Percentiles rank a stretch among this genome's conserved stretches.
phyloP scores from a whole-genome alignment of 1,140 invertebrate genomes.

The Maconellicoccus hirsutus region DNA sequence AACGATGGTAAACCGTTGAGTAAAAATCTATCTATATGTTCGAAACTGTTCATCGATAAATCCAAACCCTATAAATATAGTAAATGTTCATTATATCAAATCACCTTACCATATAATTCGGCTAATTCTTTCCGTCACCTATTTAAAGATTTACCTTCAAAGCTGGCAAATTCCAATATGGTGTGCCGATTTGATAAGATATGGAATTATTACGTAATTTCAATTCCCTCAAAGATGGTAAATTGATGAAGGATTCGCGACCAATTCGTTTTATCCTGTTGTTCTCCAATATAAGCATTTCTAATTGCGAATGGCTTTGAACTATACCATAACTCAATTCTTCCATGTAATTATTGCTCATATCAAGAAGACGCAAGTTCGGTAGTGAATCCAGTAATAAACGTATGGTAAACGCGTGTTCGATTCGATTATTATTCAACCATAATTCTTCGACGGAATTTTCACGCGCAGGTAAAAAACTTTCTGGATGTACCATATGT shows the following conservation, averaged over 20 bases:
- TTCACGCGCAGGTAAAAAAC: constrained; percentile 49
- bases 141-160: constrained; percentile 51
- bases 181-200: constrained; percentile 43
- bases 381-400: constrained; percentile 63
- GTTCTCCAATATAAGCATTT: constrained; percentile 65
- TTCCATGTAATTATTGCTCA: constrained; percentile 38
- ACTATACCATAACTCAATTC: constrained; percentile 61
- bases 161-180: constrained; percentile 68
- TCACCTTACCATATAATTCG: too few species aligned
- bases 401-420: constrained; percentile 53
- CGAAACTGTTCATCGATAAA: constrained; percentile 62
- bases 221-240: constrained; percentile 68
- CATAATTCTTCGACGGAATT: constrained; percentile 62
- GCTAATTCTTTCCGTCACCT: too few species aligned
- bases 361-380: constrained; percentile 39
- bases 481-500: constrained; percentile 63
- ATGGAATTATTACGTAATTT: constrained; percentile 66
- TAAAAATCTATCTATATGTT: constrained; percentile 52
- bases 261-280: constrained; percentile 61
- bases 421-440: constrained; percentile 61
- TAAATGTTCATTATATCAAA: neutral
- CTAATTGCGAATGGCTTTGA: constrained; percentile 60
- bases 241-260: constrained; percentile 59
- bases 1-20: constrained; percentile 62
- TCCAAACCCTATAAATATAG: constrained; percentile 49